These are phyloP conservation scores for Megalurothrips usitatus DNA, from an alignment of 2,888 invertebrate species.

Conservation along the genomic window DNA sequence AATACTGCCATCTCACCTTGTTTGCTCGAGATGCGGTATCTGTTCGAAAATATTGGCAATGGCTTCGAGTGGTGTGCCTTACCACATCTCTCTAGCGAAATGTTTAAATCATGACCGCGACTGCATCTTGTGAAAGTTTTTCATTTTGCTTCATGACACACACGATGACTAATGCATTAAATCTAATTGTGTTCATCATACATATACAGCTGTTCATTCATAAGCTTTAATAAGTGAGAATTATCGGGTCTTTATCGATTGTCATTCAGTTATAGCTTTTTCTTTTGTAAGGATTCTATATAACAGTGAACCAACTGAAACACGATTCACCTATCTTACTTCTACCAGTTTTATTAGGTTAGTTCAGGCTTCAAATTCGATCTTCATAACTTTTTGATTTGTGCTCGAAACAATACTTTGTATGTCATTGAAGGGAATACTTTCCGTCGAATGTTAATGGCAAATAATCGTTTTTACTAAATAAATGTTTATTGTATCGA, in stretches of 20 bases:
- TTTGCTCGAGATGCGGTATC: constrained; percentile 22
- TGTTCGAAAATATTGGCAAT: constrained; percentile 23
- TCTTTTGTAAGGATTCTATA: constrained; percentile 22
- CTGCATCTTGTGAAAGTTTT: constrained; percentile 22
- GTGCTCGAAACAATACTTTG: constrained; percentile 31
- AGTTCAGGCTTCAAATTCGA: constrained; percentile 23
- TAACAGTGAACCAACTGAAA: constrained; percentile 25
- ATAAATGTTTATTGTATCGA: constrained; percentile 39
- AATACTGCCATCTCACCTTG: constrained; percentile 19
- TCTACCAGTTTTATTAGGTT: constrained; percentile 26
- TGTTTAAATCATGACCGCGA: constrained; percentile 14
- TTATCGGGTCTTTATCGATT: constrained; percentile 14
- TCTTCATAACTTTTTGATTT: constrained; percentile 23
- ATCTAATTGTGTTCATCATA: constrained; percentile 27
- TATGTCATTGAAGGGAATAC: constrained; percentile 36
- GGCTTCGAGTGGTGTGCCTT: constrained; percentile 24
- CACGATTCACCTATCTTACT: constrained; percentile 23
- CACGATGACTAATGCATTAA: constrained; percentile 25
- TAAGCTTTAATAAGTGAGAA: constrained; percentile 19
- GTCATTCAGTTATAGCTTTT: constrained; percentile 21
- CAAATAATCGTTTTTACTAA: constrained; percentile 39
- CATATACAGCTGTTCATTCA: constrained; percentile 26
- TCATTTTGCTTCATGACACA: constrained; percentile 25
- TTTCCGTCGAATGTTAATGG: constrained; percentile 39
- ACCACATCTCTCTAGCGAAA: constrained; percentile 24